phyloP scores from a whole-genome alignment of 2,113 vertebrate species.

The Electrona antarctica region DNA sequence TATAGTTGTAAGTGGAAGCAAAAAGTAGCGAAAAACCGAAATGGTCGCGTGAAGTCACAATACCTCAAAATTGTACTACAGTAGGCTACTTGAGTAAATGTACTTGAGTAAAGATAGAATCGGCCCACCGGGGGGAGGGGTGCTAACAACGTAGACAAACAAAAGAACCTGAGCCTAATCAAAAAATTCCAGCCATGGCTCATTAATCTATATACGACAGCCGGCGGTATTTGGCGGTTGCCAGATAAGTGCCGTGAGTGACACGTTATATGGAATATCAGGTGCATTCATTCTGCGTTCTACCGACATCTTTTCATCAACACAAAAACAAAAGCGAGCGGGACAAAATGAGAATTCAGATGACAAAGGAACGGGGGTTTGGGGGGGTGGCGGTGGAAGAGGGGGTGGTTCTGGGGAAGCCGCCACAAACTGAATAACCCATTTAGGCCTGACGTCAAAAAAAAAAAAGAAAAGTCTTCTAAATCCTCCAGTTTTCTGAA shows the following conservation, averaged over 20 bases:
- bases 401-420: too few relatives aligned
- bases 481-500: too few relatives aligned
- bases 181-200: neutral
- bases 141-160: neutral
- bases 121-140: neutral
- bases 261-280: neutral
- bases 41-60: too few relatives aligned
- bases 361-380: too few relatives aligned
- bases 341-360: neutral
- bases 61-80: too few relatives aligned
- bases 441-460: too few relatives aligned
- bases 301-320: neutral
- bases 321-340: neutral
- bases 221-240: neutral
- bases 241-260: neutral
- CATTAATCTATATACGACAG: neutral
- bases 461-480: too few relatives aligned
- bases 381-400: too few relatives aligned
- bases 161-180: neutral
- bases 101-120: neutral
- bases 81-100: too few relatives aligned
- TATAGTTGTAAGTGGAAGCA: too few relatives aligned
- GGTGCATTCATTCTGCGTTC: neutral
- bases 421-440: neutral
- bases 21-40: too few relatives aligned